Base-by-base conservation (phyloP, 2,113 vertebrate species). In the Sylvia atricapilla region DNA sequence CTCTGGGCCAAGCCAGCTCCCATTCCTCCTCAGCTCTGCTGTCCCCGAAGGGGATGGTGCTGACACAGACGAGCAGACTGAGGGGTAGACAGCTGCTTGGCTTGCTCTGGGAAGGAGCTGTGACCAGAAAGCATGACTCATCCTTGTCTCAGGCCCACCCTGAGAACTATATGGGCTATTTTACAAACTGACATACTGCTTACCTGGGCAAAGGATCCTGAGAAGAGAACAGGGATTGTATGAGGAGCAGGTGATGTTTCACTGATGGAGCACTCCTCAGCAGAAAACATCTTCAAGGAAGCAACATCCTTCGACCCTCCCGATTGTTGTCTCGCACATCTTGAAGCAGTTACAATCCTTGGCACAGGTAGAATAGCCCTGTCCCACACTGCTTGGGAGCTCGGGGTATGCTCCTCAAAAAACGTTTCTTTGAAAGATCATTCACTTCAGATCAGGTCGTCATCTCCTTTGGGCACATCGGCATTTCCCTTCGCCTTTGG, bases 311-410 rank as follows among this genome's bases (percentile, higher is more conserved):
- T 15, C 0, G 15, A 28, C 14, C 16, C 33, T 59, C 11, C 44
- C 14, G 58, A 19, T 10, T 1, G 2, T 44, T 37, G 21, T 8
- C 37, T 28, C 11, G 0, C 3, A 20, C 9, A 3, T 5, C 55
- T 68, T 3, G 10, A 55, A 39, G 44, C 2, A 2, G 25, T 15
- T 10, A 6, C 0, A 1, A 7, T 43, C 19, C 25, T 17, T 17
- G 0, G 33, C 11, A 9, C 0, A 1, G 33, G 7, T 8, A 3
- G 11, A 23, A 15, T 17, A 3, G 13, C 1, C 13, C 64, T 12
- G 17, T 19, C 37, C 24, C n/a, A 20, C 25, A 7, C 24, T 11
- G 37, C 60, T 50, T 27, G 5, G 39, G 35, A 68, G 4, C 19
- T 8, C n/a, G 3, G 50, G 10, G 1, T 31, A 6, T 6, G 33